Conservation (phyloP, 2,888 invertebrate species). For the Periphyllus acericola region DNA sequence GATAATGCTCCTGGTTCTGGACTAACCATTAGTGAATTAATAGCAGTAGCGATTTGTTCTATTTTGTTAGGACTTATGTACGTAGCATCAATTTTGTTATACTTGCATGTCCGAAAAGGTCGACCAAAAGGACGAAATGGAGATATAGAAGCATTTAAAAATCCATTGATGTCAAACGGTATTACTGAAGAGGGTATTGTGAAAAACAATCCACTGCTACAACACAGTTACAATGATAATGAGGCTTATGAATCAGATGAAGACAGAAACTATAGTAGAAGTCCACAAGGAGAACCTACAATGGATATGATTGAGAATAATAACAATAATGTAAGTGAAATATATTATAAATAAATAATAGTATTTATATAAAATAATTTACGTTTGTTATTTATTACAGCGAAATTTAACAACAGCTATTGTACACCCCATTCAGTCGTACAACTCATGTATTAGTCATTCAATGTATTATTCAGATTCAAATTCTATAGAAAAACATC, state of each 20-base stretch:
- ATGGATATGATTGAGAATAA: slow-evolving; percentile 64
- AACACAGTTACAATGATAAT: slow-evolving; percentile 66
- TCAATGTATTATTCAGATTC: slow-evolving; percentile 69
- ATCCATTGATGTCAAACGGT: slow-evolving; percentile 49
- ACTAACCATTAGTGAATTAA: slow-evolving; percentile 80
- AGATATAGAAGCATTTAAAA: slow-evolving; percentile 64
- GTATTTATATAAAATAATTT: background rate
- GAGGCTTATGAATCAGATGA: slow-evolving; percentile 66
- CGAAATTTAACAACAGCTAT: slow-evolving; percentile 74
- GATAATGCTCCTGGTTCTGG: slow-evolving; percentile 67
- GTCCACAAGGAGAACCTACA: slow-evolving; percentile 18
- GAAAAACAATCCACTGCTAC: slow-evolving; percentile 80
- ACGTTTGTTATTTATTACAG: slow-evolving; percentile 22
- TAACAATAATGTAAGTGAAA: slow-evolving; percentile 43
- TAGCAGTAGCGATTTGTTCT: slow-evolving; percentile 85
- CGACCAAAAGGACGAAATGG: slow-evolving; percentile 63
- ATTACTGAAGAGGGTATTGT: slow-evolving; percentile 73
- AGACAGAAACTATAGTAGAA: slow-evolving; percentile 41
- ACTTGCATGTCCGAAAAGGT: slow-evolving; percentile 73
- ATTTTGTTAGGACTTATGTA: slow-evolving; percentile 87
- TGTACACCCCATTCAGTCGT: slow-evolving; percentile 73
- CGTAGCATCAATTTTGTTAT: slow-evolving; percentile 85
- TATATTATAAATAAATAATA: background rate
- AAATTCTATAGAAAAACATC: slow-evolving; percentile 77
- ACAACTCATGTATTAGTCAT: slow-evolving; percentile 63